phyloP scores from a whole-genome alignment of 2,888 invertebrate genomes.

The Tetragonisca angustula region DNA sequence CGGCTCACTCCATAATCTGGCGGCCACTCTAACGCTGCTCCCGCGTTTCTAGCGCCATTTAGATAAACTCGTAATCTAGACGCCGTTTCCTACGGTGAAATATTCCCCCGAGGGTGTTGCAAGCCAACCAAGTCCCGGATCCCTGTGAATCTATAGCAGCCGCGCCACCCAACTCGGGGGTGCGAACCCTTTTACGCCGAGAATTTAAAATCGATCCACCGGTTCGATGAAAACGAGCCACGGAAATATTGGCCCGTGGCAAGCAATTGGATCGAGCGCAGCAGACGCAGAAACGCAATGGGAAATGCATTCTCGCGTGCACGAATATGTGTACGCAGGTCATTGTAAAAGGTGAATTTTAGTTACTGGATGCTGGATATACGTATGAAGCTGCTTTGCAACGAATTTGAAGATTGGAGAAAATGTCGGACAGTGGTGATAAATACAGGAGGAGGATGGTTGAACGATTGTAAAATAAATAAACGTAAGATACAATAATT shows the following conservation, averaged over 20 bases:
- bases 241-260: conserved; percentile 31
- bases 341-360: neutral
- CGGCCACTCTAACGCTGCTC: conserved; percentile 72
- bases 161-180: conserved; percentile 40
- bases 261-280: neutral
- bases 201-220: conserved; percentile 75
- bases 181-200: conserved; percentile 65
- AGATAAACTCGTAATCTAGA: conserved; percentile 83
- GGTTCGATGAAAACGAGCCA: conserved; percentile 59
- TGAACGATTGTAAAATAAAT: no score
- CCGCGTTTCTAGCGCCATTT: conserved; percentile 80
- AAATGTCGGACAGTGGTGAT: no score
- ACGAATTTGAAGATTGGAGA: neutral
- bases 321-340: neutral
- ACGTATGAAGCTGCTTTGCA: neutral
- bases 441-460: no score
- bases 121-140: conserved; percentile 13
- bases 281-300: neutral
- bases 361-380: neutral
- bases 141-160: conserved; percentile 26
- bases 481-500: no score
- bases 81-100: conserved; percentile 79
- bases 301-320: neutral
- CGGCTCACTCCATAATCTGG: conserved; percentile 75
- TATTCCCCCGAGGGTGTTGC: conserved; percentile 77